These are phyloP conservation scores for Eulithis prunata DNA, from an alignment of 2,888 invertebrate genomes.

Conservation along the genomic window DNA sequence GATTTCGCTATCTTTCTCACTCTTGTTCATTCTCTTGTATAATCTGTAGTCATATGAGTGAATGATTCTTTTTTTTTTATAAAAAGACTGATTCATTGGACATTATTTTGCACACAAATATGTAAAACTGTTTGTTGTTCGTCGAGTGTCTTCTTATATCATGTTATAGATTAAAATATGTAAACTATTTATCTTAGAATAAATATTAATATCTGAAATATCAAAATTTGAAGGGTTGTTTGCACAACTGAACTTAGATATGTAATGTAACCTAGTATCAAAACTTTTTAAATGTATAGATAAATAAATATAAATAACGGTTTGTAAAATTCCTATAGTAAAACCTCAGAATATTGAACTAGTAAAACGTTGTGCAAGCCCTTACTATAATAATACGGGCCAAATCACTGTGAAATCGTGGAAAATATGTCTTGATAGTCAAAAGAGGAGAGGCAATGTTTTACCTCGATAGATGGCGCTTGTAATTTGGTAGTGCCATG, in stretches of 20 bases:
- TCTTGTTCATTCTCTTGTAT: conserved; percentile 1
- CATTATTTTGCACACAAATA: conserved; percentile 35
- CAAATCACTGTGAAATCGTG: conserved; percentile 4
- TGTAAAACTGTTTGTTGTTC: conserved; percentile 28
- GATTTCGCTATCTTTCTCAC: background rate
- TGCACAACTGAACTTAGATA: conserved; percentile 21
- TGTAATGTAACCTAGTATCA: background rate
- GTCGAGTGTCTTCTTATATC: conserved; percentile 28
- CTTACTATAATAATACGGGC: conserved; percentile 10
- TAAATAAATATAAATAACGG: background rate
- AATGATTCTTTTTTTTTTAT: conserved; percentile 4
- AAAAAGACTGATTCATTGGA: conserved; percentile 31
- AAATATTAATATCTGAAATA: conserved; percentile 1
- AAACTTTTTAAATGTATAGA: background rate
- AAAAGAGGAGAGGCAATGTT: too few species aligned
- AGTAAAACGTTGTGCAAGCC: conserved; percentile 9
- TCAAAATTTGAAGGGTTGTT: conserved; percentile 4
- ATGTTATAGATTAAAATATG: conserved; percentile 13
- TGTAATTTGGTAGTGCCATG: too few species aligned
- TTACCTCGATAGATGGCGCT: too few species aligned
- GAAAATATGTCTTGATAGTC: background rate
- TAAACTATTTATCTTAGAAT: conserved; percentile 15
- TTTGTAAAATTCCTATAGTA: conserved; percentile 2
- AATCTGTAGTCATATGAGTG: conserved; percentile 7
- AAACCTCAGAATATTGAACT: too few species aligned